Conservation (phyloP, 2,888 invertebrate species). For the Ariolimax columbianus region DNA sequence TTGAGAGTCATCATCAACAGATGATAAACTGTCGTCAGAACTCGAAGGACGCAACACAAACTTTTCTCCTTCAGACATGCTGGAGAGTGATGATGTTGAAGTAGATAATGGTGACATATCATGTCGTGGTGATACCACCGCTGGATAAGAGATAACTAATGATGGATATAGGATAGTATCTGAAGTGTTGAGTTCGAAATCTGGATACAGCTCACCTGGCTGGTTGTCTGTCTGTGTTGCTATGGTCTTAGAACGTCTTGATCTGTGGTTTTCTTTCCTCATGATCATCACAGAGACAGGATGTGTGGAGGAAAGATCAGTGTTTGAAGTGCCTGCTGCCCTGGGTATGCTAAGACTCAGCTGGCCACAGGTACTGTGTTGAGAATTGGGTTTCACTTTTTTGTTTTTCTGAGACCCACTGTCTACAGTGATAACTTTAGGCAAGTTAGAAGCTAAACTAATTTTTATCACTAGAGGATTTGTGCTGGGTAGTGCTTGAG, state of each 20-base stretch:
- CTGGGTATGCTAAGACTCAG: background rate
- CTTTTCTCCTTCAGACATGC: conserved; percentile 58
- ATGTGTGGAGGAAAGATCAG: conserved; percentile 35
- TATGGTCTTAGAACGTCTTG: conserved; percentile 39
- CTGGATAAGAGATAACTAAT: conserved; percentile 6
- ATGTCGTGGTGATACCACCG: background rate
- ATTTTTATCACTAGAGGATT: conserved; percentile 14
- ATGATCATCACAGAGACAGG: conserved; percentile 47
- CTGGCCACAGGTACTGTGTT: background rate
- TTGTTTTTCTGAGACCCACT: background rate
- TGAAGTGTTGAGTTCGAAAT: conserved; percentile 40
- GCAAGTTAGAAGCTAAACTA: background rate
- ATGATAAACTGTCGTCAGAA: conserved; percentile 33
- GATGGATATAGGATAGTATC: conserved; percentile 42
- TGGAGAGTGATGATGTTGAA: conserved; percentile 23
- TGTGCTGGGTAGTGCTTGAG: background rate
- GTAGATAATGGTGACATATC: background rate
- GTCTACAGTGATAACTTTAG: background rate
- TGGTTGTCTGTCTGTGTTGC: conserved; percentile 45
- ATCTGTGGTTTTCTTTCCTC: conserved; percentile 40
- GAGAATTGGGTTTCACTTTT: background rate
- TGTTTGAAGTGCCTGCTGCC: background rate
- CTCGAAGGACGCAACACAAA: conserved; percentile 53
- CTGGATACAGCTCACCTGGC: conserved; percentile 46
- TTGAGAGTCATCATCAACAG: conserved; percentile 25